Percentiles rank a stretch among this genome's conserved stretches.
Evolutionary conservation across 2,113 vertebrate genomes (phyloP).

Genomic region (Chascanopsetta lugubris): DNA sequence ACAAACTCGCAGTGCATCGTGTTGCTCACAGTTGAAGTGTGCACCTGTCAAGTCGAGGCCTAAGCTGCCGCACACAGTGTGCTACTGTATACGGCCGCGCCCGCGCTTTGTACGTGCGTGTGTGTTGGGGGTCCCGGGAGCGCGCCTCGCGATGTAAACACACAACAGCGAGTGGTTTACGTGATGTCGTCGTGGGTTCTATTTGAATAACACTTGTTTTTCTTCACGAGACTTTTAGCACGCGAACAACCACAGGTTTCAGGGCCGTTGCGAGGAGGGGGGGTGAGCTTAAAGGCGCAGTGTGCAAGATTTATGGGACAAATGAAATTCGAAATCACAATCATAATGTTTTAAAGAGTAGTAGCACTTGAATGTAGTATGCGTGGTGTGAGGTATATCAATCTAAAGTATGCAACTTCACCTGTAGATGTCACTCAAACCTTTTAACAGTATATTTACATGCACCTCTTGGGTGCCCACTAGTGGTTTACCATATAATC

Average conservation of each 20-base stretch:
- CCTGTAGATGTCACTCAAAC: too few relatives aligned
- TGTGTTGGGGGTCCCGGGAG: slow-evolving; percentile 19
- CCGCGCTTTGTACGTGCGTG: slow-evolving; percentile 40
- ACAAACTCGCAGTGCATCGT: slow-evolving; percentile 52
- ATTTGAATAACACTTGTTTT: background rate
- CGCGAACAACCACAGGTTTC: background rate
- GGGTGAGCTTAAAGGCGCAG: too few relatives aligned
- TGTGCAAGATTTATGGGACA: background rate
- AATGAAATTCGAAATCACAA: too few relatives aligned
- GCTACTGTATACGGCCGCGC: slow-evolving; percentile 62
- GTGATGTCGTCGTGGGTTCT: background rate
- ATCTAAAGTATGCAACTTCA: too few relatives aligned
- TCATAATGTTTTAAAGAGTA: too few relatives aligned
- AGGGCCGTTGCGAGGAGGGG: background rate
- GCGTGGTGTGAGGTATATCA: too few relatives aligned
- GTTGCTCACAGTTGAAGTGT: slow-evolving; percentile 74
- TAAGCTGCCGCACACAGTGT: slow-evolving; percentile 62
- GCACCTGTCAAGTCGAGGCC: slow-evolving; percentile 80
- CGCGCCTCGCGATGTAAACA: slow-evolving; percentile 68
- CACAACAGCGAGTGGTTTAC: background rate
- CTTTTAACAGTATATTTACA: too few relatives aligned
- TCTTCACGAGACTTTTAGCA: background rate
- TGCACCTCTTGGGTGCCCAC: too few relatives aligned
- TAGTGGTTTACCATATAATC: too few relatives aligned
- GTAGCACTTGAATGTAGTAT: too few relatives aligned